Evolutionary conservation across 1,140 invertebrate species (phyloP), one percentile per base, ranked within the genome.

Genomic region (Phthorimaea operculella): DNA sequence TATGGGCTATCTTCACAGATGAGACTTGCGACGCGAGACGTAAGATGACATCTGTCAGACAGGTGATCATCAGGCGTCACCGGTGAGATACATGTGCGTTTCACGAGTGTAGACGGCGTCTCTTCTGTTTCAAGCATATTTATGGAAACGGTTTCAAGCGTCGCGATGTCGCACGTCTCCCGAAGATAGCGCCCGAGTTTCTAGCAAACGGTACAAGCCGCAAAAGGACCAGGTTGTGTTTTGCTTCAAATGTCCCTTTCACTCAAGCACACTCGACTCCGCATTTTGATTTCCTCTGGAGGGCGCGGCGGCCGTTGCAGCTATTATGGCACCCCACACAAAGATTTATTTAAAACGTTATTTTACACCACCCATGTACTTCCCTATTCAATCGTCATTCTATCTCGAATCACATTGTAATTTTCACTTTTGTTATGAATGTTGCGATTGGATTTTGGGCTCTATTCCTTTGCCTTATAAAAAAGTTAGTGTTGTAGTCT

Each of bases 271-370:
- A 16, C 49, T 33, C 53, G 36, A 12, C 59, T 55, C 66, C 48
- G 56, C 60, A 73, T 74, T 74, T 75, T 74, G 74, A 82, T 77
- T 78, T 76, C 58, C 62, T 58, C 52, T 56, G 61, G 66, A 72
- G 79, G 76, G 79, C 76, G 71, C 72, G 74, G 74, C 68, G 67
- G 57, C 60, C 66, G 69, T 58, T 64, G 64, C 64, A 70, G 72
- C 77, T 80, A 82, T 79, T 82, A 77, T 76, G 69, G 70, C 74
- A 62, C 72, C 76, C 76, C 70, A 60, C 69, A 63, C 67, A 75
- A 75, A 83, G 77, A 83, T 83, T 79, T 76, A 83, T 83, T 83
- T 79, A 83, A 80, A 83, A 80, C 79, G 77, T 83, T 83, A 83
- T 78, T 80, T 78, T 76, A 83, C 73, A 83, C 79, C 48, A 50